Evolutionary conservation across 1,140 invertebrate species (phyloP).

Genomic region (Calliopsis andreniformis): DNA sequence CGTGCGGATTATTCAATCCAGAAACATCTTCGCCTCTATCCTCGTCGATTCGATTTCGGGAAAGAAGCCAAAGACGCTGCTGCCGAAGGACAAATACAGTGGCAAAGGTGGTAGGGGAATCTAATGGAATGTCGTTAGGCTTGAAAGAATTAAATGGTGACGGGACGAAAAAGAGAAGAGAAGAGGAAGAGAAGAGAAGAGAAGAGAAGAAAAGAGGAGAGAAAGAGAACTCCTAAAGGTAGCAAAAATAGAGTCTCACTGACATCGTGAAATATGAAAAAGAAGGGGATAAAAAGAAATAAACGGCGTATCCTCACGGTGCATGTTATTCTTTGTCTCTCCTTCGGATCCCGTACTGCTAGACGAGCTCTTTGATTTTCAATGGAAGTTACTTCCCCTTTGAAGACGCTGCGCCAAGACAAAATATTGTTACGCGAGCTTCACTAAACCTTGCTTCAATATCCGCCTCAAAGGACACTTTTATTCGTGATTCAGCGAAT

Average conservation of each 20-base stretch:
- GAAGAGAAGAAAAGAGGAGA: background rate
- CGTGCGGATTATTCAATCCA: constrained; percentile 10
- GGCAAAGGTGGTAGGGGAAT: background rate
- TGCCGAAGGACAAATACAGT: background rate
- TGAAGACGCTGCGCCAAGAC: constrained; percentile 36
- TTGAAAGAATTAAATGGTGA: background rate
- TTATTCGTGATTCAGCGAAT: constrained; percentile 29
- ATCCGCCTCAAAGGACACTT: constrained; percentile 46
- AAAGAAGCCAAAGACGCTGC: background rate
- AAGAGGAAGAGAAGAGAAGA: background rate
- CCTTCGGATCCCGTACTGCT: background rate
- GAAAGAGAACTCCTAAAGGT: background rate
- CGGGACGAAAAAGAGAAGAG: background rate
- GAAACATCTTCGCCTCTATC: background rate
- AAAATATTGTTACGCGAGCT: constrained; percentile 48
- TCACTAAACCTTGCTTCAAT: constrained; percentile 45
- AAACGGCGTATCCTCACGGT: background rate
- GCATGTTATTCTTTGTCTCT: constrained; percentile 9
- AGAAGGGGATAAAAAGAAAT: background rate
- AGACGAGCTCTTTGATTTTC: constrained; percentile 43
- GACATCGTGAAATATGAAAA: background rate
- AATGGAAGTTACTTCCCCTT: constrained; percentile 33
- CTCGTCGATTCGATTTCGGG: background rate
- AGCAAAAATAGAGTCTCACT: background rate
- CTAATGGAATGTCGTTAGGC: background rate